Conservation (phyloP, 2,113 vertebrate genomes). For the Vulpes vulpes region DNA sequence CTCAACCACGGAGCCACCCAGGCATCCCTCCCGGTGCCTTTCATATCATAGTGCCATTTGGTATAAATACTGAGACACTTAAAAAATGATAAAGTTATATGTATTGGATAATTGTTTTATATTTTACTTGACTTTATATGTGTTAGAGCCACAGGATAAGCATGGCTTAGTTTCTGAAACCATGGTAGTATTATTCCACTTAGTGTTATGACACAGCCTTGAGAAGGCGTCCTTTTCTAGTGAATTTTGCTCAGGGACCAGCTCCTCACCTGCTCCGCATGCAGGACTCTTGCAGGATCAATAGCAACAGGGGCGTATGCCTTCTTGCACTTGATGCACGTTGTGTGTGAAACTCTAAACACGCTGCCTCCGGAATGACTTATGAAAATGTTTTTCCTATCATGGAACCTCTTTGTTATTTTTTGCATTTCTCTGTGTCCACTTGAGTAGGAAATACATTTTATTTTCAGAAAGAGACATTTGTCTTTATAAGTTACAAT, state of each 20-base stretch:
- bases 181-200: slow-evolving; percentile 76
- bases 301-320: background rate
- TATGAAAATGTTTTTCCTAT: background rate
- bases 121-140: slow-evolving; percentile 68
- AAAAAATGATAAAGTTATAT: background rate
- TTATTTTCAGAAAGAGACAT: slow-evolving; percentile 24
- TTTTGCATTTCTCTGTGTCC: background rate
- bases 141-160: slow-evolving; percentile 78
- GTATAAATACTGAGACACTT: background rate
- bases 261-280: slow-evolving; percentile 53
- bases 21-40: background rate
- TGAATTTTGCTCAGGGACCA: background rate
- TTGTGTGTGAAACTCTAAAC: background rate
- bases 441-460: slow-evolving; percentile 33
- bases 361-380: background rate
- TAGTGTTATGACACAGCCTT: slow-evolving; percentile 64
- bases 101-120: background rate
- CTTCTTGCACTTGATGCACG: background rate
- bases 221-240: slow-evolving; percentile 74
- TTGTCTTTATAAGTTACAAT: slow-evolving; percentile 31
- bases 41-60: background rate
- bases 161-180: slow-evolving; percentile 83
- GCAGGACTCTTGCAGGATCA: slow-evolving; percentile 41
- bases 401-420: background rate
- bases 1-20: no score